Evolutionary conservation across 1,140 invertebrate genomes (phyloP).

Genomic region (Popillia japonica): DNA sequence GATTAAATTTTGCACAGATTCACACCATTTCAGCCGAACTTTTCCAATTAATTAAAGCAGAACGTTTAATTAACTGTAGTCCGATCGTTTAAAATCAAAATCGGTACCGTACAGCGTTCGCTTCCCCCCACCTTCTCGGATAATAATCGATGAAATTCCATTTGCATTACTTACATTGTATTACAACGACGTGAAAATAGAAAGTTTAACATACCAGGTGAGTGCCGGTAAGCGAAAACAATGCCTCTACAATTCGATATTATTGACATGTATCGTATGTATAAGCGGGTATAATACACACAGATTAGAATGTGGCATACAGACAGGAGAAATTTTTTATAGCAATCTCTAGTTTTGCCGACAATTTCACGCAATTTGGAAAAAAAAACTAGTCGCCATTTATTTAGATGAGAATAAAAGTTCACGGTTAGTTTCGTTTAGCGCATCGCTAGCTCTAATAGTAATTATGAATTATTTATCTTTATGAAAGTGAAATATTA

Average conservation of each 20-base stretch:
- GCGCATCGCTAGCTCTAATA: background rate
- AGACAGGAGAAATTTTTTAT: no score
- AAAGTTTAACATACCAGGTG: background rate
- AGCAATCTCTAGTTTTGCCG: no score
- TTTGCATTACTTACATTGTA: background rate
- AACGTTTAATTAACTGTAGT: background rate
- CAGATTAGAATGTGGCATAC: no score
- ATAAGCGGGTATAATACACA: no score
- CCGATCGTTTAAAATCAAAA: background rate
- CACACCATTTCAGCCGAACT: background rate
- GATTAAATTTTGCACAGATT: background rate
- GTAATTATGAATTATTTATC: background rate
- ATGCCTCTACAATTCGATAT: no score
- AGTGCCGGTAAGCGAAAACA: background rate
- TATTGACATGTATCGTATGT: no score
- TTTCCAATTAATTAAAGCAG: background rate
- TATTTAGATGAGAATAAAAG: no score
- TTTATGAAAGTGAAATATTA: background rate
- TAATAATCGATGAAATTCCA: background rate
- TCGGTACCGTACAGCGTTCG: constrained; percentile 1
- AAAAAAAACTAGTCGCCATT: no score
- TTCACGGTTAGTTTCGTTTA: no score
- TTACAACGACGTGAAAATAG: background rate
- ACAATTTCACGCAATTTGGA: no score
- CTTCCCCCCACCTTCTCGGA: background rate